Base-by-base conservation (phyloP, 1,140 invertebrate genomes). In the Callitettix versicolor region DNA sequence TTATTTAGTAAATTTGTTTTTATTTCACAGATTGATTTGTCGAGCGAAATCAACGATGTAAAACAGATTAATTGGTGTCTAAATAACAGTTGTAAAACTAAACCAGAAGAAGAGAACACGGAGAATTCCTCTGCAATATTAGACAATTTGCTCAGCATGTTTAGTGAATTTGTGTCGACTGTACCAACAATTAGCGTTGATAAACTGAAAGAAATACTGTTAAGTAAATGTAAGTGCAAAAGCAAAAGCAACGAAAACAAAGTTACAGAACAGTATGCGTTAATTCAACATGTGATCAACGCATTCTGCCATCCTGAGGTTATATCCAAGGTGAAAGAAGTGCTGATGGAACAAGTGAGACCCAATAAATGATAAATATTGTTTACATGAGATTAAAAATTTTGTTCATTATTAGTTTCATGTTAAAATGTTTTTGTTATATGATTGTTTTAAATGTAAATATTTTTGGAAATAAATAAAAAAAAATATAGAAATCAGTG, bases 271-370 rank as follows among this genome's bases (percentile, higher is more conserved):
- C 22, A 49, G 22, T 7, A 44, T 2, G 24, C 15, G 3, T 14
- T 34, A 15, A 42, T 48, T 21, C 41, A 44, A 15, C 21, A 60
- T 42, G 33, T 58, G 14, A 48, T 60, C 41, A 47, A 54, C 53
- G 56, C 58, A 3, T 60, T 60, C 41, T 53, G 55, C 49, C 56
- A 60, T 34, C 55, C 58, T 11, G 55, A 57, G 17, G 50, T 59
- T n/a, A 52, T 59, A n/a, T 14, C 36, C 6, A 38, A 51, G 44
- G 58, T 59, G 3, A 42, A 22, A 18, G 42, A 55, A 38, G 48
- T 34, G 14, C 21, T 58, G 44, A 12, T 57, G 14, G 9, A 30
- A 30, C 26, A 30, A 30, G 26, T 30, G 3, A 30, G 26, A 9
- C 26, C 26, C 9, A 30, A 30, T 30, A 30, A 30, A 4, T 30